Base-by-base conservation (phyloP, 2,888 invertebrate species). In the Yponomeuta sedellus region DNA sequence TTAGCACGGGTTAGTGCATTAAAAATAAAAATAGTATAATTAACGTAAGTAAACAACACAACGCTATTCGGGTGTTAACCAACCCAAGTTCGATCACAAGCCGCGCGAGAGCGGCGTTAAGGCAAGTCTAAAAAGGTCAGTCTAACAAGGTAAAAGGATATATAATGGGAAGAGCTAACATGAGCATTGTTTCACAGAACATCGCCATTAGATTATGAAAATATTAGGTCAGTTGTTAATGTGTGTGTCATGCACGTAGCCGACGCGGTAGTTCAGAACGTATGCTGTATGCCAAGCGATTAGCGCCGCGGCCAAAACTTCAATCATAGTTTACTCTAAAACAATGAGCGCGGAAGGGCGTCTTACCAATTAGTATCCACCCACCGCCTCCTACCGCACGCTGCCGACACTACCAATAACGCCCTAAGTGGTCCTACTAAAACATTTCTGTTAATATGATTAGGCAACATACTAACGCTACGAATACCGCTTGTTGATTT, bases 121-220 rank as follows among this genome's bases (percentile, higher is more conserved):
- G 86, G 87, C 73, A 83, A 77, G 87, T 89, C 87, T 87, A 89
- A 89, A 82, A 85, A 89, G 89, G 89, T 82, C 88, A 86, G 83
- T 86, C 89, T 89, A 88, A 90, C 87, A 80, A 86, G 44, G 85
- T 72, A 83, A 83, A 85, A 87, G 86, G 85, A 83, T 76, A 86
- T 82, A 84, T 88, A 90, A 90, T 85, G 86, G 83, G 77, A 85
- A 81, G 82, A 84, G 76, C 83, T 88, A 88, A 90, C 89, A 85
- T 66, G 71, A 84, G 82, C 82, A 88, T 89, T 89, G 90, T 90
- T 91, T 90, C 88, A 90, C 86, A 88, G 88, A 89, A 88, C 89
- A 89, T 89, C 84, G 90, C 90, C 90, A 90, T 91, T 89, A 91
- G 90, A 90, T 91, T 90, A 90, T 90, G 89, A 90, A 90, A 90